A percentile compares a stretch with the other conserved stretches of the same genome.
Conservation (phyloP, 2,888 invertebrate genomes). For the Eupithecia centaureata region DNA sequence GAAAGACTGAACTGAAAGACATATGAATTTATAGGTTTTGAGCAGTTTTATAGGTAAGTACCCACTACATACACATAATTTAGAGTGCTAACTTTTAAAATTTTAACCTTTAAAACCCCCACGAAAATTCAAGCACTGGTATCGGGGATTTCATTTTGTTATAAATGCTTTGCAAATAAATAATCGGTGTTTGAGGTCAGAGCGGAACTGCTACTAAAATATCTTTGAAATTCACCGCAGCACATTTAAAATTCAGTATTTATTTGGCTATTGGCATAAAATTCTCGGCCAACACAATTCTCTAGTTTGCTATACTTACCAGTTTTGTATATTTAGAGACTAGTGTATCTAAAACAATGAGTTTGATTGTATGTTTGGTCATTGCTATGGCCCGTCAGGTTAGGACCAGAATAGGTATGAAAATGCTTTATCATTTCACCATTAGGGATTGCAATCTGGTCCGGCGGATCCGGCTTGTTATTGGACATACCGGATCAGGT, state of each 20-base stretch:
- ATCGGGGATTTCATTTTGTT: neutral
- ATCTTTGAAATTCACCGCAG: conserved; percentile 31
- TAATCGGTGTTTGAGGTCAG: neutral
- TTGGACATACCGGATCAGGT: too few relatives aligned
- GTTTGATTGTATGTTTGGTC: neutral
- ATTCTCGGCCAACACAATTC: conserved; percentile 42
- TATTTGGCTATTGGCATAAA: conserved; percentile 50
- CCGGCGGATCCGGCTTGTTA: too few relatives aligned
- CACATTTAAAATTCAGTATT: conserved; percentile 44
- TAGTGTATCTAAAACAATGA: neutral
- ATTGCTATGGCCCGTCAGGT: conserved; percentile 54
- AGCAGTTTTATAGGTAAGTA: too few relatives aligned
- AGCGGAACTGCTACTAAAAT: neutral
- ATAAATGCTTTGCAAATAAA: conserved; percentile 2
- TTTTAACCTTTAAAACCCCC: too few relatives aligned
- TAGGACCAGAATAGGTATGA: too few relatives aligned
- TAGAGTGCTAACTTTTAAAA: too few relatives aligned
- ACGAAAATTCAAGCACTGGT: too few relatives aligned
- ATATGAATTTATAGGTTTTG: too few relatives aligned
- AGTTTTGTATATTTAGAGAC: conserved; percentile 42
- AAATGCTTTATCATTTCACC: conserved; percentile 70
- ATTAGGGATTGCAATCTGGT: too few relatives aligned
- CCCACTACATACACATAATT: too few relatives aligned
- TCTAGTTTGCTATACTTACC: conserved; percentile 49
- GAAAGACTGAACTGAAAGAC: too few relatives aligned